Conservation (phyloP, 1,140 invertebrate genomes). For the Drosophila ambigua region DNA sequence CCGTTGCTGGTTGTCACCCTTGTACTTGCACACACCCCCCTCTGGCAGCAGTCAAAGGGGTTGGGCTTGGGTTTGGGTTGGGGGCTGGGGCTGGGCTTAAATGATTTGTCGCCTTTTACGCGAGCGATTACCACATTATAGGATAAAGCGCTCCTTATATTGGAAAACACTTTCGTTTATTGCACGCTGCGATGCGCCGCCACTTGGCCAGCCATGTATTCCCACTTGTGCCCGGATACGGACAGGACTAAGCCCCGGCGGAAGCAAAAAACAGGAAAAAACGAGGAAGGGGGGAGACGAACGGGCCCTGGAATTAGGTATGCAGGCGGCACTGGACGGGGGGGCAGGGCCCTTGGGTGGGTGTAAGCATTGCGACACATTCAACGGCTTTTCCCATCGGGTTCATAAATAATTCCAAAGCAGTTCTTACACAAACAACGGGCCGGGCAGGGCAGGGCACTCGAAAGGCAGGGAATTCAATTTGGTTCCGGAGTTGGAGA, state of each 20-base stretch:
- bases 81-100: slow-evolving; percentile 67
- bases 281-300: neutral
- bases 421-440: slow-evolving; percentile 73
- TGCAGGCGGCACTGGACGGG: slow-evolving; percentile 30
- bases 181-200: slow-evolving; percentile 43
- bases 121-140: slow-evolving; percentile 83
- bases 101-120: slow-evolving; percentile 83
- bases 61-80: neutral
- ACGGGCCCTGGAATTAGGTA: slow-evolving; percentile 36
- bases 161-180: slow-evolving; percentile 82
- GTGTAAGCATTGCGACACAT: slow-evolving; percentile 70
- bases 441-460: slow-evolving; percentile 4
- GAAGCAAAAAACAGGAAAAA: neutral
- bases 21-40: slow-evolving; percentile 35
- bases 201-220: slow-evolving; percentile 57
- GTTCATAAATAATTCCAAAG: slow-evolving; percentile 75
- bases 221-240: slow-evolving; percentile 58
- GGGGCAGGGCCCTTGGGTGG: slow-evolving; percentile 6
- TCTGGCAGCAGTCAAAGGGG: neutral
- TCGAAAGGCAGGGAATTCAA: slow-evolving; percentile 62
- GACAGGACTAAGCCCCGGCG: neutral
- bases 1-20: slow-evolving; percentile 65
- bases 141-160: slow-evolving; percentile 78
- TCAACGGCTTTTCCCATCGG: slow-evolving; percentile 74
- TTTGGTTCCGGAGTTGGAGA: slow-evolving; percentile 37